phyloP scores from a whole-genome alignment of 2,113 vertebrate species.

The Ageneiosus marmoratus region DNA sequence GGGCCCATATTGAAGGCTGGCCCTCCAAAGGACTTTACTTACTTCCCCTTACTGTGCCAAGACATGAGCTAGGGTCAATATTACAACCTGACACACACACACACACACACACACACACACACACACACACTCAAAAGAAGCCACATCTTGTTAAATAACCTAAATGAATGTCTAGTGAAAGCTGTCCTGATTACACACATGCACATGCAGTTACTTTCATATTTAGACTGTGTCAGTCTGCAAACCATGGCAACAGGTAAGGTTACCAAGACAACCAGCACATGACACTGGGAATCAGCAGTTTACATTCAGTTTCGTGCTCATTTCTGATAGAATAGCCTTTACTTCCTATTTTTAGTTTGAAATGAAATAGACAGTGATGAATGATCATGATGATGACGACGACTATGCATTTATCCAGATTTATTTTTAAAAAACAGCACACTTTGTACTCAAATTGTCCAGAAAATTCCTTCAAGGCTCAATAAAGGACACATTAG shows the following conservation, averaged over 20 bases:
- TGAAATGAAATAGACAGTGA: constrained; percentile 33
- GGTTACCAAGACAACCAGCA: constrained; percentile 74
- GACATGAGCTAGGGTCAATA: background rate
- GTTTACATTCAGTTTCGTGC: constrained; percentile 39
- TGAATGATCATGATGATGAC: background rate
- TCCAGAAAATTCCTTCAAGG: constrained; percentile 36
- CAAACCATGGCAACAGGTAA: constrained; percentile 74
- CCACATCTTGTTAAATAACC: background rate
- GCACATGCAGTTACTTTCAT: background rate
- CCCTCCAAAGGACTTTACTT: background rate
- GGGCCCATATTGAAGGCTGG: background rate
- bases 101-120: constrained; percentile 7
- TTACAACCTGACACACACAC: background rate
- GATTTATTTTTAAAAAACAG: background rate
- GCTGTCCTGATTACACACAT: background rate
- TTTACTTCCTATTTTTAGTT: constrained; percentile 30
- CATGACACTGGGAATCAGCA: constrained; percentile 64
- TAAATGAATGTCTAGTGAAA: background rate
- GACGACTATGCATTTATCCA: background rate
- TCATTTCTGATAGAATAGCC: constrained; percentile 37
- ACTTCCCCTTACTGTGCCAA: constrained; percentile 31
- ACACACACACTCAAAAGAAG: background rate
- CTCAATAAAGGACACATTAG: constrained; percentile 45
- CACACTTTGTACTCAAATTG: background rate
- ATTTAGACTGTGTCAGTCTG: constrained; percentile 58